Evolutionary conservation across 2,888 invertebrate species (phyloP).

Genomic region (Neria commutata): DNA sequence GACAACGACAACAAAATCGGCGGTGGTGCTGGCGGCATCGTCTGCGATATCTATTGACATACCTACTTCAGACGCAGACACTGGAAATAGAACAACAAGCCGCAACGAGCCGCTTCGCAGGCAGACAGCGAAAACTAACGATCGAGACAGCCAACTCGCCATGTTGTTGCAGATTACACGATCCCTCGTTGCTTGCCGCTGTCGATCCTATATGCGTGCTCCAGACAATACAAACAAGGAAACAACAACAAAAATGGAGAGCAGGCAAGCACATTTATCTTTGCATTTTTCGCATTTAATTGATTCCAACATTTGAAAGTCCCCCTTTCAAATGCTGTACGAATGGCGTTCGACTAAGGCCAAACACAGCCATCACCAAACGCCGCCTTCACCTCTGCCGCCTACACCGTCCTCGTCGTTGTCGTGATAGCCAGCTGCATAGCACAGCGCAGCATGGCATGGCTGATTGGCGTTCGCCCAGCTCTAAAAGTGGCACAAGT

Average conservation of each 20-base stretch:
- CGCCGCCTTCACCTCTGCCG: background rate
- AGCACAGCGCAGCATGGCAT: no score
- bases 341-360: slow-evolving; percentile 17
- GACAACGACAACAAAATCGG: slow-evolving; percentile 17
- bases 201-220: background rate
- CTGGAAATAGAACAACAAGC: background rate
- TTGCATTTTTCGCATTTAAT: slow-evolving; percentile 5
- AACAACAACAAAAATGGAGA: slow-evolving; percentile 1
- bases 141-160: background rate
- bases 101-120: background rate
- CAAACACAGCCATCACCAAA: background rate
- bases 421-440: no score
- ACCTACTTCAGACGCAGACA: slow-evolving; percentile 9
- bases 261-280: slow-evolving; percentile 2
- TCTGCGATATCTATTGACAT: background rate
- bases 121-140: background rate
- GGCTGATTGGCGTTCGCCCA: no score
- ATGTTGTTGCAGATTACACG: no score
- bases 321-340: slow-evolving; percentile 20
- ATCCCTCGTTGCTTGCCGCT: no score
- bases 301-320: slow-evolving; percentile 8
- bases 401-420: no score
- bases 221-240: background rate
- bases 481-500: no score
- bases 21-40: background rate